A percentile compares a stretch with the other conserved stretches of the same genome.
Conservation (phyloP, 2,888 invertebrate species). For the Phaedon cochleariae region DNA sequence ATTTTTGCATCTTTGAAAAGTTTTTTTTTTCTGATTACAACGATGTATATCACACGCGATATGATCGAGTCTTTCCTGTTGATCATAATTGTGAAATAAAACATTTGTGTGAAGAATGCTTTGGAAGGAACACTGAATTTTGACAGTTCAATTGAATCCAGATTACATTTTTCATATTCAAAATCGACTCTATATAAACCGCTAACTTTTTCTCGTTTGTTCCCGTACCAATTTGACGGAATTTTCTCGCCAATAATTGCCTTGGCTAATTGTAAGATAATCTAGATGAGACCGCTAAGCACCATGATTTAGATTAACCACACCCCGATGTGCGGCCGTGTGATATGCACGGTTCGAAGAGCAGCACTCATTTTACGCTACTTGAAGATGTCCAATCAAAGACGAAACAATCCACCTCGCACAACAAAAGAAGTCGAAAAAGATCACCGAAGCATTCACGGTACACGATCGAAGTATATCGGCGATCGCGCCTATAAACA, state of each 20-base stretch:
- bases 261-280: conserved; percentile 45
- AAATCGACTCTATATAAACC: no score
- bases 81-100: no score
- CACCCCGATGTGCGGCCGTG: conserved; percentile 21
- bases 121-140: no score
- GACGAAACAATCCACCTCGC: conserved; percentile 52
- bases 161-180: no score
- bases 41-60: no score
- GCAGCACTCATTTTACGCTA: conserved; percentile 55
- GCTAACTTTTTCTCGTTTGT: neutral
- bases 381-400: conserved; percentile 54
- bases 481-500: no score
- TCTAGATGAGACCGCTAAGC: conserved; percentile 49
- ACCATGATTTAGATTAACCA: conserved; percentile 28
- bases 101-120: no score
- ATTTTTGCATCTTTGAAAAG: no score
- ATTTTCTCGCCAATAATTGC: conserved; percentile 44
- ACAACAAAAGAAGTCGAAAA: conserved; percentile 49
- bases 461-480: no score
- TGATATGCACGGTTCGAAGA: conserved; percentile 52
- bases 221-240: neutral
- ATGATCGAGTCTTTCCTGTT: no score
- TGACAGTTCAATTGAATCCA: no score
- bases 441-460: conserved; percentile 1
- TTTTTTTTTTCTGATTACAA: no score